Evolutionary conservation across 2,888 invertebrate genomes (phyloP), one percentile per base, ranked within the genome.

Genomic region (Parnassius orleans): DNA sequence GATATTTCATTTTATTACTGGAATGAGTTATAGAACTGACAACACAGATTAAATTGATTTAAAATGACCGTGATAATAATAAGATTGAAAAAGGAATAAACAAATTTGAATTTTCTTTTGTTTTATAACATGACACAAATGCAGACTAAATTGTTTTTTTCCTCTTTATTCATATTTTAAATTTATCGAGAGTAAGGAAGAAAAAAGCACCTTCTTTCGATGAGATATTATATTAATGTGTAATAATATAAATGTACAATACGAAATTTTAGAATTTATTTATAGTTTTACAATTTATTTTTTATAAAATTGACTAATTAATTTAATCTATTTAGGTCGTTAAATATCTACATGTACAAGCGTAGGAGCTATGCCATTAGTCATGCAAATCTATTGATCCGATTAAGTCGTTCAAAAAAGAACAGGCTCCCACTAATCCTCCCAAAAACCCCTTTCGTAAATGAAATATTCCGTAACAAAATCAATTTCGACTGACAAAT

Each of bases 1-100:
- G 73, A 76, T 80, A 81, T 84, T 83, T 77, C 76, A 76, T 83
- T 85, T 84, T 84, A 83, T 81, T 81, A 77, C 76, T 78, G 77
- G 80, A 79, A 79, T 78, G 75, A 76, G 75, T 76, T 75, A 78
- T 80, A 79, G 84, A 83, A 84, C 74, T 75, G 76, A 64, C 66
- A 69, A 71, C 73, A 72, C 71, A 69, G 69, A 74, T 75, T 75
- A 77, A 82, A 87, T 86, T 85, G 86, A 87, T 86, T 86, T 80
- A 80, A 86, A 85, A 77, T 74, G 70, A 75, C 78, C 76, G 76
- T 80, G 79, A 81, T 74, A 84, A 83, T 86, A 86, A 87, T 87
- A 85, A 82, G 81, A 52, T 52, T 51, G 44, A 51, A 57, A 11
- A 43, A 47, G 7, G 14, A 14, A 12, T 48, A 14, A 58, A 58